A percentile compares a stretch with the other conserved stretches of the same genome.
Conservation (phyloP, 2,113 vertebrate genomes). For the Pholis gunnellus region DNA sequence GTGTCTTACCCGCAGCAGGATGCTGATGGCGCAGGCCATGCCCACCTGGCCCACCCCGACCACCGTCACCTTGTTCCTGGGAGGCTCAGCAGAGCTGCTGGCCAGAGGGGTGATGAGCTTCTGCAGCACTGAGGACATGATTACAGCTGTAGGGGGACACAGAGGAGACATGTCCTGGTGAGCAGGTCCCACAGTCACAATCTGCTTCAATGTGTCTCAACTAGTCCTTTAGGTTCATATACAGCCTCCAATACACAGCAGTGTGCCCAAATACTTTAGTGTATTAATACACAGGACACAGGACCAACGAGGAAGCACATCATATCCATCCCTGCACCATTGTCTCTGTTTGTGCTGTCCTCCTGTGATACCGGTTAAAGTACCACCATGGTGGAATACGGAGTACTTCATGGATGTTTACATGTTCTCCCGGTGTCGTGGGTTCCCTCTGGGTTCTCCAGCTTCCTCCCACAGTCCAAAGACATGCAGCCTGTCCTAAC, state of each 20-base stretch:
- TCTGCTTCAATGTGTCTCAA: neutral
- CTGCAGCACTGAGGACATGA: slow-evolving; percentile 92
- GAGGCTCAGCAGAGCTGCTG: slow-evolving; percentile 42
- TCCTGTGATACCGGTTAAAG: too few relatives aligned
- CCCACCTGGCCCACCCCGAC: slow-evolving; percentile 97
- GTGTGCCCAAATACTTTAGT: neutral
- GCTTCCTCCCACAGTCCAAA: too few relatives aligned
- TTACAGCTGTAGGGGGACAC: slow-evolving; percentile 58
- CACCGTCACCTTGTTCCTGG: slow-evolving; percentile 94
- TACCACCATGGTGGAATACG: too few relatives aligned
- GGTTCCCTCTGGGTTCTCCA: too few relatives aligned
- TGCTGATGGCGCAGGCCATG: slow-evolving; percentile 95
- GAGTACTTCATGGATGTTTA: too few relatives aligned
- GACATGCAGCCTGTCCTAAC: too few relatives aligned
- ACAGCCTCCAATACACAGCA: neutral
- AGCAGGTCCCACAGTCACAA: neutral
- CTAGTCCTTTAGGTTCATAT: neutral
- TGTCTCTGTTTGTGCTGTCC: too few relatives aligned
- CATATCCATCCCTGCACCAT: too few relatives aligned
- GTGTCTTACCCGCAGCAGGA: slow-evolving; percentile 88
- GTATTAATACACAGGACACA: neutral
- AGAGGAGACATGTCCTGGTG: slow-evolving; percentile 12
- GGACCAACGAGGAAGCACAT: neutral
- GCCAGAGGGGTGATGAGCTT: slow-evolving; percentile 89
- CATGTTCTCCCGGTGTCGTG: too few relatives aligned